Percentiles rank a stretch among this genome's conserved stretches.
These are phyloP conservation scores for Fulmarus glacialis DNA, from an alignment of 2,113 vertebrate genomes.

Conservation along the genomic window DNA sequence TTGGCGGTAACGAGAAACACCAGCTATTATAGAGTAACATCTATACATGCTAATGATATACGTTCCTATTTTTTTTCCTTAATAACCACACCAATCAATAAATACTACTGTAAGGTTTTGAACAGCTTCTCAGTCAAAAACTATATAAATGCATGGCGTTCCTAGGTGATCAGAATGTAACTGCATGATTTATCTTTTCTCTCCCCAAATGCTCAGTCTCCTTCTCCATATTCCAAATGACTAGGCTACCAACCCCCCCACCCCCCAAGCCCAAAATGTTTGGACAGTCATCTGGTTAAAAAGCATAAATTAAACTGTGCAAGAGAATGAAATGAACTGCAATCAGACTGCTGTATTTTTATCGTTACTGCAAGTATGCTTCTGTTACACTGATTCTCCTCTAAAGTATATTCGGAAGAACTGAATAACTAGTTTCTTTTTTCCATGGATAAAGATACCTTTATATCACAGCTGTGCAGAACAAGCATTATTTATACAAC, in stretches of 20 bases:
- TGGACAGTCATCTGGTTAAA: not conserved
- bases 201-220: not conserved
- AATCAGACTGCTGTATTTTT: not conserved
- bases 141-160: not conserved
- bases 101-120: not conserved
- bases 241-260: not conserved
- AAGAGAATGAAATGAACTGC: not conserved
- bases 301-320: not conserved
- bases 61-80: rapidly evolving
- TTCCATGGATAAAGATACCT: not conserved
- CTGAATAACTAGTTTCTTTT: not conserved
- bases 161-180: not conserved
- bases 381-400: not conserved
- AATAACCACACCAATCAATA: not conserved
- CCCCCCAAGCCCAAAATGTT: not conserved
- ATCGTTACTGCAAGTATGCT: not conserved
- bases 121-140: not conserved
- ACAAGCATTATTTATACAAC: conserved; percentile 17
- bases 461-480: conserved; percentile 10
- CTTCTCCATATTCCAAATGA: not conserved
- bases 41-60: not conserved
- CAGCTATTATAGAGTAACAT: not conserved
- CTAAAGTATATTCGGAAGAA: not conserved
- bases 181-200: not conserved
- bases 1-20: not conserved